Conservation (phyloP, 2,888 invertebrate genomes). For the Spisula subtruncata region DNA sequence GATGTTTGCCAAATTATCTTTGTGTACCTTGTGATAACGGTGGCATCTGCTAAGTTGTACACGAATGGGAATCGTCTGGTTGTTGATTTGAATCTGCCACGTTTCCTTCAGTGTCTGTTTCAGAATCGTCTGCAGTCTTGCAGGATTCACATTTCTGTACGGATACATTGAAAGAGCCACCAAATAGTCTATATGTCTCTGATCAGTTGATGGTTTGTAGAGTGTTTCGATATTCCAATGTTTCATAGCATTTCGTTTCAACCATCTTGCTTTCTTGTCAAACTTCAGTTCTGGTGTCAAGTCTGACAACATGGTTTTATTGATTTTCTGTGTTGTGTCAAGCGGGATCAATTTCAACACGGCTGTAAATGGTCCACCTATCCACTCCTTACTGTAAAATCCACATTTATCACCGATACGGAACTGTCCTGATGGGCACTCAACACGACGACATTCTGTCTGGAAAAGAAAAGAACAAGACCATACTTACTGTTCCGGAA, state of each 20-base stretch:
- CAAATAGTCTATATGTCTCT: neutral
- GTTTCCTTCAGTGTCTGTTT: neutral
- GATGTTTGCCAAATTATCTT: neutral
- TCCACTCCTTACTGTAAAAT: conserved; percentile 18
- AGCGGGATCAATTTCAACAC: conserved; percentile 4
- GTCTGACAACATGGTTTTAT: neutral
- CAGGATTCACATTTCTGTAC: neutral
- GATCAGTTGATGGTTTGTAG: neutral
- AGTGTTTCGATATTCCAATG: neutral
- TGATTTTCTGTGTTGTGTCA: neutral
- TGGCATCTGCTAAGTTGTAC: neutral
- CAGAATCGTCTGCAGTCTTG: neutral
- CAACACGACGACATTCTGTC: neutral
- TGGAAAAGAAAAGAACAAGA: too few relatives aligned
- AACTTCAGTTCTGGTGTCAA: neutral
- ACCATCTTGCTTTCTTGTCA: neutral
- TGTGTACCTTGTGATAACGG: neutral
- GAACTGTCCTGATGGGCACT: conserved; percentile 16
- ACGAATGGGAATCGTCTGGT: neutral
- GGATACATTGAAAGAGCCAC: neutral
- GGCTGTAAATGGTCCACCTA: conserved; percentile 11
- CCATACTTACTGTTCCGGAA: too few relatives aligned
- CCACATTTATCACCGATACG: neutral
- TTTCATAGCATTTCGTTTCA: conserved; percentile 22
- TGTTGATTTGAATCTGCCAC: neutral